Base-by-base conservation (phyloP, 1,140 invertebrate genomes). In the Diuraphis noxia region DNA sequence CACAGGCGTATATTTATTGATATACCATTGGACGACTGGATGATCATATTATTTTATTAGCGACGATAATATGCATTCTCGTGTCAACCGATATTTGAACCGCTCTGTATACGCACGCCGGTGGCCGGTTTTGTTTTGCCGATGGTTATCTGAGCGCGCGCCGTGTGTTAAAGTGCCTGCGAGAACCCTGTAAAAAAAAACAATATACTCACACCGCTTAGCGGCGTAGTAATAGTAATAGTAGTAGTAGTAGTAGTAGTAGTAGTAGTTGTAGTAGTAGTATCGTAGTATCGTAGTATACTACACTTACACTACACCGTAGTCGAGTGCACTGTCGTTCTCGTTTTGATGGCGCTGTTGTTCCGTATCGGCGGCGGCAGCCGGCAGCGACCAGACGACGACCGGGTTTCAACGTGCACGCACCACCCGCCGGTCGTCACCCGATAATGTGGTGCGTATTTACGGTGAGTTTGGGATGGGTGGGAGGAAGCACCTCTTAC, bases 241-340 rank as follows among this genome's bases (percentile, higher is more conserved):
- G 77, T 82, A 82, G 84, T 86, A 86, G 34, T 86, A 86, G n/a
- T 86, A 86, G 23, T 86, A 49, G 41, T 85, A 85, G 30, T 85
- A 49, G 30, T 85, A 49, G 38, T 85, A 86, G 84, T 86, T 52
- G 43, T 86, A 52, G 84, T 86, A 49, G 34, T 86, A 38, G 84
- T 86, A 34, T 46, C 21, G 43, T 49, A 52, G 21, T 86, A 49
- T 90, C 81, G 72, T 90, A 91, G n/a, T 91, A 91, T 36, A 88
- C 86, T 88, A 88, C 38, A 90, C 88, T 90, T 52, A 82, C 77
- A 90, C 88, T 79, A 90, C 88, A 79, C 63, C 72, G 41, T 41
- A 40, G 77, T 82, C 43, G 89, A 91, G 89, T 81, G 89, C 89
- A 82, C 89, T 82, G 89, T 91, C 89, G 89, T 91, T 91, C 89